These are phyloP conservation scores for Scatophagus argus DNA, from an alignment of 2,113 vertebrate species.

Conservation along the genomic window DNA sequence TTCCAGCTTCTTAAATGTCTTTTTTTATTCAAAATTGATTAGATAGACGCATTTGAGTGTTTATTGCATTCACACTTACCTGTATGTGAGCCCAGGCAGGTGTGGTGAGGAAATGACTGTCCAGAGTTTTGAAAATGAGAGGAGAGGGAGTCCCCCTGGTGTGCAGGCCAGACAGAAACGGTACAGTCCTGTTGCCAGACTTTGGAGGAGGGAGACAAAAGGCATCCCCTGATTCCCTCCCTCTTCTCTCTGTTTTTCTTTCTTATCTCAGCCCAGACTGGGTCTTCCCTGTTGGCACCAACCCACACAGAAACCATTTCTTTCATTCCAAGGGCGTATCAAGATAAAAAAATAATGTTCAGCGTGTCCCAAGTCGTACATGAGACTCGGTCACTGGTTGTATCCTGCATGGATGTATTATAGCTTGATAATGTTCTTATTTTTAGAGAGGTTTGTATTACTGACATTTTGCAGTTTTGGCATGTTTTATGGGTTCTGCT, in stretches of 20 bases:
- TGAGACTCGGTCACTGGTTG: background rate
- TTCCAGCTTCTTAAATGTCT: background rate
- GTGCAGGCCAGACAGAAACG: slow-evolving; percentile 41
- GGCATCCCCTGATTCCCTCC: slow-evolving; percentile 28
- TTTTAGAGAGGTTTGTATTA: background rate
- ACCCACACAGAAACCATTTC: slow-evolving; percentile 56
- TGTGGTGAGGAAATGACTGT: slow-evolving; percentile 14
- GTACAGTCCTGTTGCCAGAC: slow-evolving; percentile 37
- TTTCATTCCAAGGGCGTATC: slow-evolving; percentile 18
- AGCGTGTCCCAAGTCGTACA: background rate
- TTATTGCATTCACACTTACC: background rate
- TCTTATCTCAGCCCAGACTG: background rate
- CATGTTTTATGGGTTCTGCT: background rate
- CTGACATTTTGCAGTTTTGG: background rate
- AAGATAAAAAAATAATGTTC: background rate
- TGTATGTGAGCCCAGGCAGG: background rate
- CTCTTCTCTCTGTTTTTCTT: slow-evolving; percentile 7
- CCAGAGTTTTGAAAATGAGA: slow-evolving; percentile 33
- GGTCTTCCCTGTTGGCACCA: slow-evolving; percentile 51
- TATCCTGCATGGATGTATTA: background rate
- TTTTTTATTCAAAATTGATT: too few relatives aligned
- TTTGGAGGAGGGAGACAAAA: slow-evolving; percentile 26
- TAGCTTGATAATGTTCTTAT: background rate
- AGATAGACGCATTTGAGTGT: background rate
- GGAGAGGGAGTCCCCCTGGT: slow-evolving; percentile 51